Evolutionary conservation across 2,113 vertebrate genomes (phyloP).

Genomic region (Lagopus muta): DNA sequence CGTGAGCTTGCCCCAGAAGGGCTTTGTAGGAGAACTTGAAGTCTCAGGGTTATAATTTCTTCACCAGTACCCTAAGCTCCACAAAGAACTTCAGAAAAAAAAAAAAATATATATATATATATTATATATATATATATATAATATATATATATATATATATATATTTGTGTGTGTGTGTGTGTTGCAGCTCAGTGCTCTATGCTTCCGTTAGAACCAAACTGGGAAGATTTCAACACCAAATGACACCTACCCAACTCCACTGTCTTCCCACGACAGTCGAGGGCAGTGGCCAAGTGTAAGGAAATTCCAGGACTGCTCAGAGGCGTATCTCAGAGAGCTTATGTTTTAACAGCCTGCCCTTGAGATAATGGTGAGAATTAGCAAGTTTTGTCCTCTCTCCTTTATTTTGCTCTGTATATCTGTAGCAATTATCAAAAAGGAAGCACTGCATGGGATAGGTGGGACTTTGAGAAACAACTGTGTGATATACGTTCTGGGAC

Average conservation of each 20-base stretch:
- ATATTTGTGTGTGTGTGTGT: no score
- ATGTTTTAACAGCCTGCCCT: constrained; percentile 58
- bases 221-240: neutral
- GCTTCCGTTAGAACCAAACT: neutral
- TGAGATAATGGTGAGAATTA: constrained; percentile 39
- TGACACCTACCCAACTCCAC: neutral
- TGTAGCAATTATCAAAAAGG: constrained; percentile 37
- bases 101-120: no score
- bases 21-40: neutral
- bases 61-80: neutral
- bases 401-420: constrained; percentile 7
- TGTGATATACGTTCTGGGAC: neutral
- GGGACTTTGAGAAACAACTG: constrained; percentile 24
- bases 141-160: no score
- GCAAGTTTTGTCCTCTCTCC: constrained; percentile 7
- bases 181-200: neutral
- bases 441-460: constrained; percentile 50
- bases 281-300: neutral
- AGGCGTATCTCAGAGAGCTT: neutral
- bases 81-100: neutral
- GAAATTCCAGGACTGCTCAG: constrained; percentile 43
- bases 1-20: neutral
- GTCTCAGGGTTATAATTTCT: neutral
- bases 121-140: no score
- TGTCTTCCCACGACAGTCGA: neutral